Base-by-base conservation (phyloP, 1,140 invertebrate species). In the Aphis craccivora region DNA sequence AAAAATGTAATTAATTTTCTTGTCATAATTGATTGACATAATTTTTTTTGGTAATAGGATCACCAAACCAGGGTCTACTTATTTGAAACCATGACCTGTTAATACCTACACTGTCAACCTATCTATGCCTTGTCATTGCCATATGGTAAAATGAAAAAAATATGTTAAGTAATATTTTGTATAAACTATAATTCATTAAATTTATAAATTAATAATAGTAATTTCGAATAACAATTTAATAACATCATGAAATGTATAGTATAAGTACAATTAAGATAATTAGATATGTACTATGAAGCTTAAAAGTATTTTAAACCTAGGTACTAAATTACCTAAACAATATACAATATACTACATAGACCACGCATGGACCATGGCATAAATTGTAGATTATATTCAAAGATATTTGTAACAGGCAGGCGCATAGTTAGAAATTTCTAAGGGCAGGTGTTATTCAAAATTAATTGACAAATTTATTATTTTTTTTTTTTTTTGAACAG, bases 71-170 rank as follows among this genome's bases (percentile, higher is more conserved):
- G 20, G 51, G 88, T 14, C 51, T 60, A 60, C 14, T 18, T 76
- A 35, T 76, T 43, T 40, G 43, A 90, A 60, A 90, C 53, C 53
- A 67, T 90, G 89, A 90, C 53, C 89, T 90, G 25, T 43, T 90
- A 90, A 60, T 90, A 60, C 37, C 43, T 90, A 40, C 23, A 60
- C 40, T 6, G 45, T 87, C 1, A 30, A 30, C 88, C 88, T n/a
- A 30, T 53, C 88, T n/a, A 87, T 55, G 25, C 1, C 6, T n/a
- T 55, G 51, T 89, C 48, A 89, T 55, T 35, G 7, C 35, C n/a
- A 89, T 37, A 45, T 53, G 35, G 22, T 89, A 23, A 40, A 37
- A 89, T 89, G 9, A 89, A 1, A 89, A 89, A 89, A 88, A 51
- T 53, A 89, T 55, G 35, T 37, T 53, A n/a, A 89, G 22, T 37